phyloP scores from a whole-genome alignment of 2,113 vertebrate genomes.

The mouse (Mus musculus) region DNA sequence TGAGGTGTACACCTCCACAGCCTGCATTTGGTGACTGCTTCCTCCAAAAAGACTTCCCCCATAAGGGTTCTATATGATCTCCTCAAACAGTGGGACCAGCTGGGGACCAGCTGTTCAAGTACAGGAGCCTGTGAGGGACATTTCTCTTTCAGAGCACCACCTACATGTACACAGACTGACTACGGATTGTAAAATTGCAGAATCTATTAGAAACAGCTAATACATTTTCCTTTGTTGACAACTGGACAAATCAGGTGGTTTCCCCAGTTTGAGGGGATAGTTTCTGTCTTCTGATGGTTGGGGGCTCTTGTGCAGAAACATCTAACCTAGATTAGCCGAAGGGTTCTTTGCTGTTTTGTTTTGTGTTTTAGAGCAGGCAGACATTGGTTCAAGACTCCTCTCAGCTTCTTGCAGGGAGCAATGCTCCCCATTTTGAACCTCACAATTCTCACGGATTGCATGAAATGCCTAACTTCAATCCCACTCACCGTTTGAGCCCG shows the following conservation, averaged over 20 bases:
- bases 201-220: slow-evolving; percentile 16
- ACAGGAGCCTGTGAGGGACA: not conserved
- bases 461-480: not conserved
- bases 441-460: not conserved
- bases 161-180: not conserved
- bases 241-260: not conserved
- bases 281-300: not conserved
- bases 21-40: not conserved
- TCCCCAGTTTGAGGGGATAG: not conserved
- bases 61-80: not conserved
- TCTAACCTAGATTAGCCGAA: not conserved
- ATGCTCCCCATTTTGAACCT: not conserved
- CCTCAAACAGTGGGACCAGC: not conserved
- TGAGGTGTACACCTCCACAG: not conserved
- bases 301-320: not conserved
- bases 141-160: not conserved
- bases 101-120: not conserved
- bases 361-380: not conserved
- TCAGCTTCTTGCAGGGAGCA: not conserved
- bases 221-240: not conserved
- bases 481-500: not conserved
- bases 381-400: not conserved
- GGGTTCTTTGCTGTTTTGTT: not conserved
- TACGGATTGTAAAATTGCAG: not conserved
- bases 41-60: not conserved